Conservation (phyloP, 2,797 vertebrate genomes). For the Rhyacichthys aspro region DNA sequence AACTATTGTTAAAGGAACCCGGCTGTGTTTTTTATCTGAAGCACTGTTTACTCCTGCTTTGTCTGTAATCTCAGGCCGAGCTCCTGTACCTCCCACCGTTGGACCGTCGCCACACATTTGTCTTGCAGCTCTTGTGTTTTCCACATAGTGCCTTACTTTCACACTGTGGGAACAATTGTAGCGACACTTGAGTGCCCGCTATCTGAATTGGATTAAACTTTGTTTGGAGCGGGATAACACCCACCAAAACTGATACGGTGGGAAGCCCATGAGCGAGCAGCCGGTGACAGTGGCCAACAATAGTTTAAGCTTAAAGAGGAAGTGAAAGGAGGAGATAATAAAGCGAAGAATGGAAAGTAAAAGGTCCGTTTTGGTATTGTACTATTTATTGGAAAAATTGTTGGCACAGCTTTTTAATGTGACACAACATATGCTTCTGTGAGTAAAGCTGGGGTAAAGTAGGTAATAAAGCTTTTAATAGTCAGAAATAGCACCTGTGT, state of each 20-base stretch:
- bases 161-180: conserved; percentile 76
- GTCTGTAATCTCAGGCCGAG: conserved; percentile 70
- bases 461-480: too few relatives aligned
- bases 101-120: conserved; percentile 73
- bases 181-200: conserved; percentile 72
- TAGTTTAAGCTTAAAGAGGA: conserved; percentile 28
- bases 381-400: too few relatives aligned
- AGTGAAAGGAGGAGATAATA: conserved; percentile 9
- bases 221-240: conserved; percentile 64
- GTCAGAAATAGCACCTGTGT: too few relatives aligned
- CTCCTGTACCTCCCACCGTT: conserved; percentile 59
- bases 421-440: too few relatives aligned
- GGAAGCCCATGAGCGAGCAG: conserved; percentile 45
- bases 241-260: conserved; percentile 58
- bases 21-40: conserved; percentile 69
- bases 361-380: conserved; percentile 5
- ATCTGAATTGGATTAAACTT: conserved; percentile 73
- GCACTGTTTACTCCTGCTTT: conserved; percentile 74
- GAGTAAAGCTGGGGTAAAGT: too few relatives aligned
- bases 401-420: too few relatives aligned
- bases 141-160: conserved; percentile 70
- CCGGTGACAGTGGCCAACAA: conserved; percentile 27
- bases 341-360: conserved; percentile 37
- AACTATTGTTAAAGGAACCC: conserved; percentile 78
- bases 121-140: conserved; percentile 72